Conservation (phyloP, 2,888 invertebrate species). For the Auanema freiburgensis region DNA sequence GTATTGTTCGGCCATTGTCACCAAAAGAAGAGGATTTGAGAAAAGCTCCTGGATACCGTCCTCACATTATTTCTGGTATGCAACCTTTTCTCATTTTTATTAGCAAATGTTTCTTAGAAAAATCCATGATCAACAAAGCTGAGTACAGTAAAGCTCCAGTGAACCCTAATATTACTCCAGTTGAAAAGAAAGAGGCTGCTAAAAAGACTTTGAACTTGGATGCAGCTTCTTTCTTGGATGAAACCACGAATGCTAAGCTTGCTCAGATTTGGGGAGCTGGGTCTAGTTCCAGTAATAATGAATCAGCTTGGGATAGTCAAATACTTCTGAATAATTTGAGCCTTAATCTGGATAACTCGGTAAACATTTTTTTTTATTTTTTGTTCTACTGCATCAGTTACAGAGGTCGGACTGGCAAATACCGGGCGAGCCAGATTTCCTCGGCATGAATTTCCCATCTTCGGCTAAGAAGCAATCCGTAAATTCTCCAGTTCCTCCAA, state of each 20-base stretch:
- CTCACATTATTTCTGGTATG: conserved; percentile 6
- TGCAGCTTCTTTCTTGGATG: conserved; percentile 3
- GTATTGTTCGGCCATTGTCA: not conserved
- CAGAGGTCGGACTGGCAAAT: not conserved
- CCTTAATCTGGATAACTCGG: too few relatives aligned
- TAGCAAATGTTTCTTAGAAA: not conserved
- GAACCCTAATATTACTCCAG: too few relatives aligned
- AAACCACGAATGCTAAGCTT: conserved; percentile 9
- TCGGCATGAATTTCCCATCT: not conserved
- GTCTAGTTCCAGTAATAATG: not conserved
- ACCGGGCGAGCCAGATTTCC: not conserved
- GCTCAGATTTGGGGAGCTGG: conserved; percentile 12
- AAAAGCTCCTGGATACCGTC: conserved; percentile 67
- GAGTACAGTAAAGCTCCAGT: conserved; percentile 4
- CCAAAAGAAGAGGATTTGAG: conserved; percentile 55
- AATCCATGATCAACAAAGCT: conserved; percentile 6
- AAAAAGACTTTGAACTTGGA: not conserved
- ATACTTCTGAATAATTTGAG: conserved; percentile 12
- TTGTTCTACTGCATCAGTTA: not conserved
- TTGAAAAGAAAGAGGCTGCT: too few relatives aligned
- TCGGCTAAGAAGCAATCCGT: conserved; percentile 10
- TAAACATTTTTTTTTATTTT: too few relatives aligned
- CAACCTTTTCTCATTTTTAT: too few relatives aligned
- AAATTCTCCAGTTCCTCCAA: too few relatives aligned
- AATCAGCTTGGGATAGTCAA: conserved; percentile 21